Base-by-base conservation (phyloP, 1,140 invertebrate species). In the Drosophila sp. region DNA sequence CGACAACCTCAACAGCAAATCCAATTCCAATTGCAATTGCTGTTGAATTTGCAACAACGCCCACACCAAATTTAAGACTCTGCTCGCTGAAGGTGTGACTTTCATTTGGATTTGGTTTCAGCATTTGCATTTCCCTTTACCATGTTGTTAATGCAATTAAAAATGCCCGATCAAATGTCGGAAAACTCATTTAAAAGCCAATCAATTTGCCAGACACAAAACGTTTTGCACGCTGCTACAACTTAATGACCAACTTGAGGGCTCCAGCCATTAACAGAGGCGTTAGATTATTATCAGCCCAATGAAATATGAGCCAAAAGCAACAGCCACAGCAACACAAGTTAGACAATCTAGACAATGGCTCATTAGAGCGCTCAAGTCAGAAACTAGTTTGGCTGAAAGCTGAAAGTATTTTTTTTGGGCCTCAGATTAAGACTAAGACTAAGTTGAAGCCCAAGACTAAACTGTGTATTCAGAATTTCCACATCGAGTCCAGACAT, bases 281-380 rank as follows among this genome's bases (percentile, higher is more conserved):
- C 76, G 82, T 87, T 63, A 87, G 83, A 87, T 87, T 76, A 70
- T 87, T 76, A 86, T 86, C 81, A 21, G 8, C n/a, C 54, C 64
- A 54, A 46, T 84, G 81, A 84, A 86, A 84, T 84, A 84, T 87
- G 81, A 81, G 78, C 16, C 54, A 46, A 54, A 38, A 63, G 14
- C 45, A 32, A 43, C 32, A 48, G 21, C 32, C 25, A 25, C 2
- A 27, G 25, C 25, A 3, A 45, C 4, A 21, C 18, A 21, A 25
- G 45, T 25, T 8, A 50, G 25, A 86, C 82, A 87, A 87, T 76
- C 21, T 54, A 78, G 80, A 87, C 82, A 87, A 87, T 82, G 83
- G 45, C 82, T 87, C 82, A 86, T 86, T 86, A 86, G 75, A 76
- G 72, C 43, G 66, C 58, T 62, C 34, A 56, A 51, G 43, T 43